Evolutionary conservation across 1,140 invertebrate species (phyloP), one percentile per base, ranked within the genome.

Genomic region (Drosophila ohnishii): DNA sequence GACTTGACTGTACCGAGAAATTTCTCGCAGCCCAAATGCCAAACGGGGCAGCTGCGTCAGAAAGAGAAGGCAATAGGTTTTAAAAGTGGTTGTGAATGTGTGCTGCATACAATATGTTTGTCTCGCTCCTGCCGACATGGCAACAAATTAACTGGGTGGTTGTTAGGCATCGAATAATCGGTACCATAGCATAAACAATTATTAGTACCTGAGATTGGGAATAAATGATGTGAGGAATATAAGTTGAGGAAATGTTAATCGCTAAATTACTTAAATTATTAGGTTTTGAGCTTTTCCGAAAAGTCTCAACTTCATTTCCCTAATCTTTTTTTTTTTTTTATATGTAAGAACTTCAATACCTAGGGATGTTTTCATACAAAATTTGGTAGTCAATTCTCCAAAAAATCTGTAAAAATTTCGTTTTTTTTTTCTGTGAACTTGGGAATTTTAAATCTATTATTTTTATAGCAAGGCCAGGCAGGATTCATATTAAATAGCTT

Each of bases 1-100:
- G 57, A 53, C 39, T 72, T 63, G 84, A 89, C 85, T 89, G 85
- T 89, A 88, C 83, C 82, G 62, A 78, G 82, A 87, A 87, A 53
- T 45, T 57, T 75, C 83, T 86, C 79, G 78, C 86, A 77, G 69
- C 25, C 64, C 25, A 80, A 75, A 75, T 59, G 62, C 73, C 60
- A 58, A 53, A 30, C 39, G 48, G 48, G 48, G 48, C 14, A 16
- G 10, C 19, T 44, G 42, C 37, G 71, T 42, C 34, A 16, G 47
- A 87, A 0, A 37, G 62, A 60, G 75, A 72, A 19, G 16, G 28
- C 67, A n/a, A n/a, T 30, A 45, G 7, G 50, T 11, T 13, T 13
- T 10, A 19, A 2, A 22, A 25, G 37, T 39, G 37, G 11, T 16
- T 0, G 19, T 83, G 45, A 0, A 13, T 40, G 37, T 32, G 13